phyloP scores from a whole-genome alignment of 2,797 vertebrate genomes.

The Chaetodon trifasciatus region DNA sequence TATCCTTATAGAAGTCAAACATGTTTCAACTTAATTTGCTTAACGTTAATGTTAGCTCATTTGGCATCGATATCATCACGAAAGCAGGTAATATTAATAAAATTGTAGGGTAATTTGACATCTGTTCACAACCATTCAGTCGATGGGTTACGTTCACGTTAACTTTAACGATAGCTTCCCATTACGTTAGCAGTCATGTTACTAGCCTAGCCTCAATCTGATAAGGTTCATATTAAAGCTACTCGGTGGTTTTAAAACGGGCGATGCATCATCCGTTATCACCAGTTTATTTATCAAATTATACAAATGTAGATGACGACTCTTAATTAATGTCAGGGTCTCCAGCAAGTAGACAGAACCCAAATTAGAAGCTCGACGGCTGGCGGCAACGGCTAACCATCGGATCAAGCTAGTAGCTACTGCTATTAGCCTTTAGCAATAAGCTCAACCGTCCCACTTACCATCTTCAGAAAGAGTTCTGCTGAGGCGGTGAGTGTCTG shows the following conservation, averaged over 20 bases:
- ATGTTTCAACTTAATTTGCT: not conserved
- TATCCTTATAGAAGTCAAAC: not conserved
- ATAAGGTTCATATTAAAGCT: conserved; percentile 16
- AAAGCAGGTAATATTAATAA: not conserved
- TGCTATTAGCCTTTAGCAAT: conserved; percentile 63
- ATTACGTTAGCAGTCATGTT: conserved; percentile 56
- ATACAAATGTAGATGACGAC: fast-evolving
- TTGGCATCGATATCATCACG: not conserved
- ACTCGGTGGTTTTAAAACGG: not conserved
- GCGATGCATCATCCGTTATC: fast-evolving
- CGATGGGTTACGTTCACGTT: conserved; percentile 34
- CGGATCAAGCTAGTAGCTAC: conserved; percentile 71
- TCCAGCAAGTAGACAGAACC: conserved; percentile 37
- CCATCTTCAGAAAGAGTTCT: conserved; percentile 77
- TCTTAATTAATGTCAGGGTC: not conserved
- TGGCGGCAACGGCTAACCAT: conserved; percentile 61
- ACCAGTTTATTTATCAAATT: not conserved
- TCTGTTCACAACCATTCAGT: not conserved
- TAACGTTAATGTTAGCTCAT: too few relatives aligned
- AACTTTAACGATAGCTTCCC: conserved; percentile 20
- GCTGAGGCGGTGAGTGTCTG: conserved; percentile 13
- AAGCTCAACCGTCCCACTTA: conserved; percentile 68
- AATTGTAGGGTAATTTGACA: not conserved
- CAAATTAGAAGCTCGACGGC: conserved; percentile 47
- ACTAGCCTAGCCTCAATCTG: conserved; percentile 55